Evolutionary conservation across 37 sponge, comb jelly and placozoan species (phyloP), one percentile per base, ranked within the genome.

Genomic region (Mnemiopsis leidyi): DNA sequence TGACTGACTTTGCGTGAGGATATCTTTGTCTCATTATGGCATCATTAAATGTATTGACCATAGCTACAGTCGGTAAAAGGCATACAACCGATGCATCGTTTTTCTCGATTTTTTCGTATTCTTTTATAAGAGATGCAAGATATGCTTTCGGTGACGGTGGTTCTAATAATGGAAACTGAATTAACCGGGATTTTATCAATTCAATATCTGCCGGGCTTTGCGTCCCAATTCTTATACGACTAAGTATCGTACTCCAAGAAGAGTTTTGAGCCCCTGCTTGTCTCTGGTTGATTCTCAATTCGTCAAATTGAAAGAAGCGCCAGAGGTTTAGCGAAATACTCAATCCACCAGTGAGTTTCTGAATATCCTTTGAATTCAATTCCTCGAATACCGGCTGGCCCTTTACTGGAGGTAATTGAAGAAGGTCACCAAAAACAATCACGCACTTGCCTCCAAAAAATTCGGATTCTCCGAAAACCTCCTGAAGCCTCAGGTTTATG

Each of bases 201-300:
- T 29, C 35, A 7, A 79, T 79, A 34, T 79, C 82, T 1, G 16
- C 36, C 82, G 26, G 18, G 3, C 38, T 79, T 18, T 36, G 82
- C 18, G 37, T 34, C 7, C 82, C 82, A 31, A 79, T 34, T 32
- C 82, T 79, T 34, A 79, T 3, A 21, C 82, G 3, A 34, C 5
- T 26, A 5, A 79, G 82, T 36, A 79, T 5, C 1, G 31, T 38
- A 36, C 35, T 79, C 82, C 82, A 79, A 18, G 0, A 36, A 9
- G 35, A 33, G 26, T 71, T 71, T 32, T 1, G 7, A 5, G 94
- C 95, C n/a, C 39, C 39, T 38, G 83, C 92, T 38, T 96, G 95
- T 26, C 95, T 93, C 88, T 95, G 95, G 94, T 96, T 96, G 38
- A 93, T 95, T 33, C 92, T 95, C 13, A 95, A 92, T 36, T 95